Base-by-base conservation (phyloP, 1,140 invertebrate species). In the Bombus ignitus region DNA sequence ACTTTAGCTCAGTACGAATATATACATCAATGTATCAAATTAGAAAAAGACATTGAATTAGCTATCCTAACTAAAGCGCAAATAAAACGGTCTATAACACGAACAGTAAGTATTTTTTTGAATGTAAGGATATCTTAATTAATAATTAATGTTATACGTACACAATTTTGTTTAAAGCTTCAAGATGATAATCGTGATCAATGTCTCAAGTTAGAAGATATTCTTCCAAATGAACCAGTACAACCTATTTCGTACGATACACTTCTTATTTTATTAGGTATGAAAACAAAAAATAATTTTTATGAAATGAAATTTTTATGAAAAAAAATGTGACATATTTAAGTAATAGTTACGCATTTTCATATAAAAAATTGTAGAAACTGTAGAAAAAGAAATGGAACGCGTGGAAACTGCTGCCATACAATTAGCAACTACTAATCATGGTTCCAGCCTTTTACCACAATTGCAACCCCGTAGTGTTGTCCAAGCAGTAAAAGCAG, bases 1-100 rank as follows among this genome's bases (percentile, higher is more conserved):
- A 96, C 94, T 47, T 96, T 99, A 39, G 97, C 97, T 75, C 98
- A 99, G 93, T 98, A 99, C 95, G 98, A 98, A 93, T 99, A 99
- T 95, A 97, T 99, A 82, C 98, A 99, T 93, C 97, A 98, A 89
- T 99, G 98, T 95, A 97, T 99, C 66, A 99, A 99, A 94, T 95
- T 99, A 91, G 98, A 99, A 94, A 97, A 97, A 93, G 98, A 99
- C 95, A 97, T 99, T 1, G 96, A 97, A 80, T 95, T 99, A 84
- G 97, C 97, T 71, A 95, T 98, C 71, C 96, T 97, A 87, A 96
- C 97, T 13, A 96, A 97, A 80, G 95, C 92, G 57, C 96, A 97
- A 83, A 95, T 97, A 76, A 95, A 96, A 86, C 94, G 96, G 89
- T 96, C 96, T 2, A 97, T 98, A 85, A 96, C 97, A 2, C 95